Evolutionary conservation across 2,888 invertebrate species (phyloP).

Genomic region (Tigriopus californicus): DNA sequence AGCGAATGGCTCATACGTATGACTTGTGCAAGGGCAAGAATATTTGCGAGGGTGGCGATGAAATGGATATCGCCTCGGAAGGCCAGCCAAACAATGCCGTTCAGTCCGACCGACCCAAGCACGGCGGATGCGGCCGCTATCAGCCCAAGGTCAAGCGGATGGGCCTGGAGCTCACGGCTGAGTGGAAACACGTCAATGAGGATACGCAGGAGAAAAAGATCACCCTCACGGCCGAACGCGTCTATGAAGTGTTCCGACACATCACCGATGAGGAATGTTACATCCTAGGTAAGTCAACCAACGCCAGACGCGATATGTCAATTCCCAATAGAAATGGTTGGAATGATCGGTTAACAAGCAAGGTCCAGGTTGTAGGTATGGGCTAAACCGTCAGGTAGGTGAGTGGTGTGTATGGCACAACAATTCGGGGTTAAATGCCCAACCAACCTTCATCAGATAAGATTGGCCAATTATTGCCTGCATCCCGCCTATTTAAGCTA

Average conservation of each 20-base stretch:
- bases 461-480: too few species aligned
- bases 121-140: constrained; percentile 94
- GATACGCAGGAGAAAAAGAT: constrained; percentile 96
- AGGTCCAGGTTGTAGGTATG: too few species aligned
- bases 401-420: too few species aligned
- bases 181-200: constrained; percentile 98
- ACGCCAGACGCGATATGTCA: too few species aligned
- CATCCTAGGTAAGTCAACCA: constrained; percentile 26
- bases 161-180: constrained; percentile 82
- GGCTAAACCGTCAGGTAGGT: too few species aligned
- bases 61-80: constrained; percentile 77
- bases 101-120: constrained; percentile 26
- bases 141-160: constrained; percentile 78
- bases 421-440: too few species aligned
- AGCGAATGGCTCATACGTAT: constrained; percentile 83
- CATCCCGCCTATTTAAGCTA: too few species aligned
- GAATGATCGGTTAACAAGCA: too few species aligned
- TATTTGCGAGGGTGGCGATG: constrained; percentile 92
- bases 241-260: constrained; percentile 88
- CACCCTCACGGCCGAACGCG: constrained; percentile 75
- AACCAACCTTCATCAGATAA: too few species aligned
- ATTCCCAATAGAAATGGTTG: too few species aligned
- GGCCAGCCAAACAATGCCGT: constrained; percentile 25
- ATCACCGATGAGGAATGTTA: constrained; percentile 87
- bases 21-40: constrained; percentile 95